Evolutionary conservation across 2,797 vertebrate species (phyloP).

Genomic region (Karalla daura): DNA sequence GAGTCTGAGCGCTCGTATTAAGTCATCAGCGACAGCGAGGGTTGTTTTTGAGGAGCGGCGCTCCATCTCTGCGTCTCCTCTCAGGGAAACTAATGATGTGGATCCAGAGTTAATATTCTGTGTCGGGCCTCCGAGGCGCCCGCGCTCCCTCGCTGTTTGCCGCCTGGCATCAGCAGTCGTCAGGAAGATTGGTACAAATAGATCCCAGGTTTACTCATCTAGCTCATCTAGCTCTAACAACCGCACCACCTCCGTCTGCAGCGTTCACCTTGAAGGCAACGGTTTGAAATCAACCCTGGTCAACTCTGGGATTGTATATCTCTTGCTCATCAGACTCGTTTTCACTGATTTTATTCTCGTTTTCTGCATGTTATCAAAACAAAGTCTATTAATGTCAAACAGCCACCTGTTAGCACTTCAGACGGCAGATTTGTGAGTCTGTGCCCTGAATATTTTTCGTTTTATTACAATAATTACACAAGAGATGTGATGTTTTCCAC

Average conservation of each 20-base stretch:
- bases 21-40: not conserved
- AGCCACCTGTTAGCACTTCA: slow-evolving; percentile 7
- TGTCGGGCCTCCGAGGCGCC: slow-evolving; percentile 44
- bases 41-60: not conserved
- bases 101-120: slow-evolving; percentile 67
- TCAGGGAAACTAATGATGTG: slow-evolving; percentile 73
- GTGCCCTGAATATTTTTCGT: not conserved
- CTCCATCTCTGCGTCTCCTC: slow-evolving; percentile 7
- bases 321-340: not conserved
- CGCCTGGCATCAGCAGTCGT: slow-evolving; percentile 20
- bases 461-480: not conserved
- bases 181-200: slow-evolving; percentile 46
- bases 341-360: not conserved
- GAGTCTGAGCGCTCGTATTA: not conserved
- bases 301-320: not conserved
- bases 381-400: not conserved
- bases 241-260: not conserved
- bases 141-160: slow-evolving; percentile 21
- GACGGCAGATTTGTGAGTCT: not conserved
- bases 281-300: not conserved
- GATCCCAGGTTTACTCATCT: slow-evolving; percentile 52
- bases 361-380: slow-evolving; percentile 5
- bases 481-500: no score
- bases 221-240: slow-evolving; percentile 6
- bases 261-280: not conserved